Evolutionary conservation across 2,888 invertebrate genomes (phyloP).

Genomic region (Argynnis bischoffii): DNA sequence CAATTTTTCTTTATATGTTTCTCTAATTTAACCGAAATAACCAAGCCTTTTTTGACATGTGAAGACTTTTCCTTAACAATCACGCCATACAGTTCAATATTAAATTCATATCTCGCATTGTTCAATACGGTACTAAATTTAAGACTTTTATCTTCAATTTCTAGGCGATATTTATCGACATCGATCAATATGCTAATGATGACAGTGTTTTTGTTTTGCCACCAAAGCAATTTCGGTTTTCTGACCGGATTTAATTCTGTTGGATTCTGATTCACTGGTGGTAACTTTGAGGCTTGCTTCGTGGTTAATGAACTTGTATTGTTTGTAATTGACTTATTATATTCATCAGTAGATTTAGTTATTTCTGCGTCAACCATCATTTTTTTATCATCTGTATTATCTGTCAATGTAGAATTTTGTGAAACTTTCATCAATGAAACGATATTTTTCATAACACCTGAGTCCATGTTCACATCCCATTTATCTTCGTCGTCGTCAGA

Average conservation of each 20-base stretch:
- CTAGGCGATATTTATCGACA: slow-evolving; percentile 58
- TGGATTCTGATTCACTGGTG: slow-evolving; percentile 29
- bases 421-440: slow-evolving; percentile 26
- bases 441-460: slow-evolving; percentile 45
- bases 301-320: background rate
- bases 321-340: too few species aligned
- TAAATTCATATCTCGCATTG: slow-evolving; percentile 59
- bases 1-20: slow-evolving; percentile 62
- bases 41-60: slow-evolving; percentile 65
- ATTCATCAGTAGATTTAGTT: too few species aligned
- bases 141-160: slow-evolving; percentile 52
- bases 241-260: slow-evolving; percentile 41
- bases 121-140: slow-evolving; percentile 54
- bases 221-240: slow-evolving; percentile 66
- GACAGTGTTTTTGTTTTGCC: slow-evolving; percentile 56
- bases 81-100: slow-evolving; percentile 67
- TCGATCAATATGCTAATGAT: slow-evolving; percentile 65
- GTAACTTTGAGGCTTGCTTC: slow-evolving; percentile 18
- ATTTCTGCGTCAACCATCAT: too few species aligned
- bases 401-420: slow-evolving; percentile 1
- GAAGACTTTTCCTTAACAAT: slow-evolving; percentile 49
- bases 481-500: slow-evolving; percentile 48
- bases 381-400: background rate
- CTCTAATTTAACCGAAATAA: slow-evolving; percentile 58
- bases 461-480: slow-evolving; percentile 54